A percentile compares a stretch with the other conserved stretches of the same genome.
Conservation (phyloP, 2,113 vertebrate species). For the Chloropsis hardwickii region DNA sequence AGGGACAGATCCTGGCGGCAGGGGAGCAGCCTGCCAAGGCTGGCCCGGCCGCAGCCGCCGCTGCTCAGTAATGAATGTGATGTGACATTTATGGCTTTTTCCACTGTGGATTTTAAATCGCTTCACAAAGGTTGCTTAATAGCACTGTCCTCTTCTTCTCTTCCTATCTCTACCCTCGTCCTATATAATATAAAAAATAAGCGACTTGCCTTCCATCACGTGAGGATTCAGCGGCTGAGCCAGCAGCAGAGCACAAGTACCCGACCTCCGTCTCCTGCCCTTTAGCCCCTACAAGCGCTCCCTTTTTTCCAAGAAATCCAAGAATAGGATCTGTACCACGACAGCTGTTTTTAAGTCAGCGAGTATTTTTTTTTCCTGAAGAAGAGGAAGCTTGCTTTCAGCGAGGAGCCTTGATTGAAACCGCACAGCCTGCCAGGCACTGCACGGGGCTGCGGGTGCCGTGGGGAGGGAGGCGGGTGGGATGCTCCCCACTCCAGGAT, state of each 20-base stretch:
- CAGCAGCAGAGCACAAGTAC: background rate
- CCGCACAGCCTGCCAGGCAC: background rate
- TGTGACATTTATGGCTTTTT: conserved; percentile 45
- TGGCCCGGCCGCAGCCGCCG: background rate
- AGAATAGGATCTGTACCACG: background rate
- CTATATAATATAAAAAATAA: background rate
- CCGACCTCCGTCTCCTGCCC: background rate
- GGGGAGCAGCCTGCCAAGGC: background rate
- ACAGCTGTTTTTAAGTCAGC: background rate
- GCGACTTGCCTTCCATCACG: background rate
- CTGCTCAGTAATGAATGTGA: background rate
- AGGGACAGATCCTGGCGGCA: background rate
- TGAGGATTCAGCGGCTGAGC: background rate
- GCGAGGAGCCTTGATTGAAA: background rate
- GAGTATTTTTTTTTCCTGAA: background rate
- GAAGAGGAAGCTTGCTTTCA: background rate
- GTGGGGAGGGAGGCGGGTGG: rapidly evolving
- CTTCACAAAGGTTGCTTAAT: conserved; percentile 33
- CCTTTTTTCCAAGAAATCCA: conserved; percentile 22
- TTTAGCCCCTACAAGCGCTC: background rate
- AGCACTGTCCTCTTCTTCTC: background rate
- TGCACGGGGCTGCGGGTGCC: background rate
- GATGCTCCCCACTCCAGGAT: rapidly evolving
- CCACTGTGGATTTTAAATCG: conserved; percentile 31
- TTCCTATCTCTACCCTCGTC: background rate